A percentile compares a stretch with the other conserved stretches of the same genome.
Evolutionary conservation across 1,140 invertebrate species (phyloP).

Genomic region (Scaptomyza hsui): DNA sequence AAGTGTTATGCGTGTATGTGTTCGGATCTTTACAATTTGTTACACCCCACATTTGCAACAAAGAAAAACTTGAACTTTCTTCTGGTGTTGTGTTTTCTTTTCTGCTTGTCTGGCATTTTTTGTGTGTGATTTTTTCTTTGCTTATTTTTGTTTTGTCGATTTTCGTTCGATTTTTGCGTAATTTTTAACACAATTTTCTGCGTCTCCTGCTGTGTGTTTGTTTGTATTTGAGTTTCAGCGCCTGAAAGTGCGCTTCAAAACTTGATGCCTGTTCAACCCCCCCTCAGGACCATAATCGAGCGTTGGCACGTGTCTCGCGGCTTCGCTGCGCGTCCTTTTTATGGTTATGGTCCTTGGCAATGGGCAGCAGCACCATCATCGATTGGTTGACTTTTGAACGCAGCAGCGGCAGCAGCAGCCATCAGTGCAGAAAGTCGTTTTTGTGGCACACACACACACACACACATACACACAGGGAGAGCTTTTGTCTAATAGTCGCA

Average conservation of each 20-base stretch:
- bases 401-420: background rate
- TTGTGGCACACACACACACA: constrained; percentile 20
- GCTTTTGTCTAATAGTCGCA: constrained; percentile 54
- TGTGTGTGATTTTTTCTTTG: constrained; percentile 19
- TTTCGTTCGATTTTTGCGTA: constrained; percentile 33
- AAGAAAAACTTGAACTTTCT: constrained; percentile 7
- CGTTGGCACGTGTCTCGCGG: constrained; percentile 44
- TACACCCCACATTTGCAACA: background rate
- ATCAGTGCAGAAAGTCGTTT: constrained; percentile 4
- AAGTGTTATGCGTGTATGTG: constrained; percentile 54
- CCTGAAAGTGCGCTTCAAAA: constrained; percentile 42
- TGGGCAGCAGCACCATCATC: background rate
- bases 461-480: too few species aligned
- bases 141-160: constrained; percentile 9
- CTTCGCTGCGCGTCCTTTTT: constrained; percentile 43
- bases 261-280: background rate
- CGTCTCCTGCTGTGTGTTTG: constrained; percentile 33
- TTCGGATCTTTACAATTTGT: constrained; percentile 49
- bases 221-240: constrained; percentile 49
- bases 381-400: background rate
- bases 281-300: constrained; percentile 15
- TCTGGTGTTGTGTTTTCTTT: constrained; percentile 36
- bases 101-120: constrained; percentile 53
- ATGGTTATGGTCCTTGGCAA: constrained; percentile 33
- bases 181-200: constrained; percentile 50